Evolutionary conservation across 23 tunicate species (phyloP).

Genomic region (Halocynthia roretzi): DNA sequence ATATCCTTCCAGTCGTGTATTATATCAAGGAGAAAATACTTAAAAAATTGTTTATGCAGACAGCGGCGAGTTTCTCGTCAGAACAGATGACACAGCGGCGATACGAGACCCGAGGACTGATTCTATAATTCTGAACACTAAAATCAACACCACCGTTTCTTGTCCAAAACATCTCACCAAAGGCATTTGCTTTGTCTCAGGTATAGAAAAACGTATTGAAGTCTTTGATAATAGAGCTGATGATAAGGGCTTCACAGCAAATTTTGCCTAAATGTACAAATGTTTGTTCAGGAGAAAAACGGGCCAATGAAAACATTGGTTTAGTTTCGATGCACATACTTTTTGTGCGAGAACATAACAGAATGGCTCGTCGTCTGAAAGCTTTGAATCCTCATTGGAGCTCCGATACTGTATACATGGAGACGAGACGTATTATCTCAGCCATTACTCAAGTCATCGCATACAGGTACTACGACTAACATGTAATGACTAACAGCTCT

Average conservation of each 20-base stretch:
- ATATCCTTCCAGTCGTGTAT: too few relatives aligned
- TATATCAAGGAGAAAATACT: not conserved
- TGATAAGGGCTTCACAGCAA: too few relatives aligned
- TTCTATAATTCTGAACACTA: not conserved
- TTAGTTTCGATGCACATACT: slow-evolving; percentile 41
- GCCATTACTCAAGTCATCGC: slow-evolving; percentile 55
- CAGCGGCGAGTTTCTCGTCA: slow-evolving; percentile 12
- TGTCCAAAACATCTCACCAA: slow-evolving; percentile 16
- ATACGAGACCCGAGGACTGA: slow-evolving; percentile 2
- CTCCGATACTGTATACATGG: slow-evolving; percentile 34
- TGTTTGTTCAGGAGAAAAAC: slow-evolving; percentile 32
- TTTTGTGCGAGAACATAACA: slow-evolving; percentile 67
- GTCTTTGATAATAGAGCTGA: too few relatives aligned
- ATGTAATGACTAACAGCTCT: too few relatives aligned
- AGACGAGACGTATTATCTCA: slow-evolving; percentile 52
- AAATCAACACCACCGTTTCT: not conserved
- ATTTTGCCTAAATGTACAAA: too few relatives aligned
- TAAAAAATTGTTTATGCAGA: not conserved
- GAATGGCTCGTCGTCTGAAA: slow-evolving; percentile 54
- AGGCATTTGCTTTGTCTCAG: slow-evolving; percentile 8
- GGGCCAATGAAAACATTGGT: slow-evolving; percentile 78
- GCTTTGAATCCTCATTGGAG: slow-evolving; percentile 54
- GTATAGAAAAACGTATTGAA: not conserved
- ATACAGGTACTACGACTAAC: slow-evolving; percentile 32
- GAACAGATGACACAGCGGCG: not conserved